Evolutionary conservation across 1,140 invertebrate genomes (phyloP).

Genomic region (Trypoxylus dichotomus): DNA sequence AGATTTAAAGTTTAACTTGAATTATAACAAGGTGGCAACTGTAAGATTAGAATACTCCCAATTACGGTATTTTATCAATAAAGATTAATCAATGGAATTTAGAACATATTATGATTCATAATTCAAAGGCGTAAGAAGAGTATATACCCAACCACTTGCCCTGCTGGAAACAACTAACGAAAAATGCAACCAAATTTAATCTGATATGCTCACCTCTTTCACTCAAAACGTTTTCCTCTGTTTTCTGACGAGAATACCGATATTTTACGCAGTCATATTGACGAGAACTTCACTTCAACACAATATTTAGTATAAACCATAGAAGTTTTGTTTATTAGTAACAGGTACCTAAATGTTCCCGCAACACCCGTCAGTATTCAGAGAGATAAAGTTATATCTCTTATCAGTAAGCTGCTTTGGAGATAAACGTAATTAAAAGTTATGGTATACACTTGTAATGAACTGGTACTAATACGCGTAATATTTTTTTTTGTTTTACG

Average conservation of each 20-base stretch:
- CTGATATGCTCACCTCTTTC: neutral
- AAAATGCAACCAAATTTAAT: neutral
- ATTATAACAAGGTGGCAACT: too few species aligned
- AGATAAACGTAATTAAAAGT: neutral
- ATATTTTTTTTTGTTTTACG: too few species aligned
- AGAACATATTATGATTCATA: too few species aligned
- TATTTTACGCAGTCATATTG: neutral
- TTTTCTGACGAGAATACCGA: neutral
- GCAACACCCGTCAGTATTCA: neutral
- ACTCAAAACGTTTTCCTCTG: neutral
- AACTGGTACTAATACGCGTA: neutral
- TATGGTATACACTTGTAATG: neutral
- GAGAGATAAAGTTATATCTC: neutral
- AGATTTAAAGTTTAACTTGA: too few species aligned
- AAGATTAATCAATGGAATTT: too few species aligned
- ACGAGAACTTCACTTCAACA: neutral
- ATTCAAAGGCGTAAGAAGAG: too few species aligned
- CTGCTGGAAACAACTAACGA: too few species aligned
- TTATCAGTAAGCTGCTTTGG: neutral
- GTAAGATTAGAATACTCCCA: too few species aligned
- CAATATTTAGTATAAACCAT: neutral
- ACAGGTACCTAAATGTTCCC: neutral
- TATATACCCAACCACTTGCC: too few species aligned
- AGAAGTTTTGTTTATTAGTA: neutral
- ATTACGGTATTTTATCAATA: too few species aligned